Percentiles rank a stretch among this genome's conserved stretches.
Conservation (phyloP, 2,113 vertebrate species). For the Leucopsar rothschildi region DNA sequence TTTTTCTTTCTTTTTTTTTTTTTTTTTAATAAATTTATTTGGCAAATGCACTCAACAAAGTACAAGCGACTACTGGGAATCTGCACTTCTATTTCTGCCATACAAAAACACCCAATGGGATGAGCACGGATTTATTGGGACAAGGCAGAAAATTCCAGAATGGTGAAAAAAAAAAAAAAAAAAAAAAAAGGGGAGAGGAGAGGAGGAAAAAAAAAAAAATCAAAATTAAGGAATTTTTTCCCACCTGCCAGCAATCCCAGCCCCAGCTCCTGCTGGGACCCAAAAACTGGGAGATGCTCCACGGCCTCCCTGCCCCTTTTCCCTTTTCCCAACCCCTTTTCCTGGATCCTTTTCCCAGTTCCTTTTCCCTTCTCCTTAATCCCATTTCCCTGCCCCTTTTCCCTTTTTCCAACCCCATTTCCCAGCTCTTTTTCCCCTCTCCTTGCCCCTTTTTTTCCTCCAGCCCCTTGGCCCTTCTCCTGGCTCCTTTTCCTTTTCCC, state of each 20-base stretch:
- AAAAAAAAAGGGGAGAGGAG: too few species aligned
- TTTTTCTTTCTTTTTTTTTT: too few species aligned
- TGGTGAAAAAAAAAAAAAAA: accelerated
- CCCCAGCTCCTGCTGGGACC: too few species aligned
- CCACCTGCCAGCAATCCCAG: neutral
- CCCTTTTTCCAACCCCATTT: neutral
- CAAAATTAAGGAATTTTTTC: neutral
- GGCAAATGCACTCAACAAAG: too few species aligned
- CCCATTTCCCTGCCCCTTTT: too few species aligned
- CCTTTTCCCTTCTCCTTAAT: neutral
- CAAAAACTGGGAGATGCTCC: too few species aligned
- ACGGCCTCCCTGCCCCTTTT: neutral
- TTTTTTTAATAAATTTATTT: too few species aligned
- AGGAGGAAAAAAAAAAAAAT: neutral
- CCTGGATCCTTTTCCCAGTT: neutral
- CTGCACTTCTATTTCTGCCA: neutral
- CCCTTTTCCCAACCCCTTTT: too few species aligned
- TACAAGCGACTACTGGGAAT: neutral
- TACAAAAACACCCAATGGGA: neutral
- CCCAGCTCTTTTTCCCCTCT: neutral
- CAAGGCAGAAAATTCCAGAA: neutral
- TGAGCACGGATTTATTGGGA: neutral
- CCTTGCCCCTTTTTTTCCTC: too few species aligned
- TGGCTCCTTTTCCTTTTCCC: neutral
- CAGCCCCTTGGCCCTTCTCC: too few species aligned